Evolutionary conservation across 2,797 vertebrate species (phyloP).

Genomic region (Pampus argenteus): DNA sequence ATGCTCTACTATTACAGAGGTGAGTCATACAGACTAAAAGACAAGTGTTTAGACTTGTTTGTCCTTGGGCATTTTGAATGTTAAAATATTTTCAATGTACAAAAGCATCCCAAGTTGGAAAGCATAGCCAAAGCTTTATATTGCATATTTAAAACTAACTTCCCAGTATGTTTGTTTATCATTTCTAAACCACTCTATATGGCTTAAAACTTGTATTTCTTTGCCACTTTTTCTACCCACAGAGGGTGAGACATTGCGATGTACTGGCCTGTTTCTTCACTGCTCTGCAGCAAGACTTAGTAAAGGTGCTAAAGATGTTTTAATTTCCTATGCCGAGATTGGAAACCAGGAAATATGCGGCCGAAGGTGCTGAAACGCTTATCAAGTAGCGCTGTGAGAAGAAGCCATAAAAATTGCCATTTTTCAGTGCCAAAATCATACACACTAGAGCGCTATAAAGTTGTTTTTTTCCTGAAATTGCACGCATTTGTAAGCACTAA

Average conservation of each 20-base stretch:
- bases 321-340: constrained; percentile 61
- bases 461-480: constrained; percentile 6
- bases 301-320: constrained; percentile 62
- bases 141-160: background rate
- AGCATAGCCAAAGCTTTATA: background rate
- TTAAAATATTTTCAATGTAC: background rate
- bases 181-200: background rate
- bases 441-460: constrained; percentile 2
- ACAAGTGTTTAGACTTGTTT: background rate
- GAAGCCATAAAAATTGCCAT: constrained; percentile 30
- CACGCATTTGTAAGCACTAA: constrained; percentile 12
- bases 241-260: constrained; percentile 64
- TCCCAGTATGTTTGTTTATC: background rate
- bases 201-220: background rate
- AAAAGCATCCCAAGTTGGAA: background rate
- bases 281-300: constrained; percentile 65
- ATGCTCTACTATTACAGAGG: constrained; percentile 78
- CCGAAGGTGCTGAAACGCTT: constrained; percentile 1
- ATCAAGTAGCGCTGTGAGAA: constrained; percentile 13
- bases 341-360: constrained; percentile 48
- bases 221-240: constrained; percentile 38
- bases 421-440: constrained; percentile 60
- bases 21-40: constrained; percentile 48
- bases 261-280: constrained; percentile 62
- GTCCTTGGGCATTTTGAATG: background rate